These are phyloP conservation scores for Drosophila ironensis DNA, from an alignment of 1,140 invertebrate species.

Conservation along the genomic window DNA sequence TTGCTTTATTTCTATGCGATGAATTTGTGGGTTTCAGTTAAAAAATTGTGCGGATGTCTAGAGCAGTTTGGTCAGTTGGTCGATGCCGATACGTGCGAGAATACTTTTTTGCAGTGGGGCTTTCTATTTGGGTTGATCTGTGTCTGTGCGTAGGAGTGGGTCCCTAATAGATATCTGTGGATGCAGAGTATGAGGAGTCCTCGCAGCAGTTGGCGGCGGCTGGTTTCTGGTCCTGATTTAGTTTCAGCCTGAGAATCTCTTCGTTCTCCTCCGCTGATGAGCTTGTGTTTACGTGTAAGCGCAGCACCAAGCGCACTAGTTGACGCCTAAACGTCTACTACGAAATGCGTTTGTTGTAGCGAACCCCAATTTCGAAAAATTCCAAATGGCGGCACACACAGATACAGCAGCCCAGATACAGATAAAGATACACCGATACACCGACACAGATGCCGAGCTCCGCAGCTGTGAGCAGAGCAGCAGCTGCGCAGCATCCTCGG, in stretches of 20 bases:
- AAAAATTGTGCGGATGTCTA: conserved; percentile 45
- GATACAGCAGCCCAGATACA: conserved; percentile 38
- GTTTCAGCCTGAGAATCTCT: conserved; percentile 11
- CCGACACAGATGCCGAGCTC: conserved; percentile 16
- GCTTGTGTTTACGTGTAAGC: conserved; percentile 71
- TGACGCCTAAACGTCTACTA: conserved; percentile 83
- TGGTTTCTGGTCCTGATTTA: conserved; percentile 1
- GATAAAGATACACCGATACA: conserved; percentile 11
- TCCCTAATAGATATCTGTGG: background rate
- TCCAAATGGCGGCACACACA: conserved; percentile 80
- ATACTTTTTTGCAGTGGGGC: background rate
- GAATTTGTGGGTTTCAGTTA: conserved; percentile 12
- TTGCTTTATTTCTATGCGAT: conserved; percentile 4
- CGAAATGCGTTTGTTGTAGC: conserved; percentile 82
- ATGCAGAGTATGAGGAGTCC: conserved; percentile 4
- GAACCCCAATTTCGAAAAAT: conserved; percentile 82
- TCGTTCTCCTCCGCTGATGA: conserved; percentile 52
- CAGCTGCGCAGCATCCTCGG: conserved; percentile 43
- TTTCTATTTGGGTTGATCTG: conserved; percentile 5
- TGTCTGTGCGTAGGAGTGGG: background rate
- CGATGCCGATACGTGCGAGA: background rate
- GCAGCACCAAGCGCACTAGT: conserved; percentile 82
- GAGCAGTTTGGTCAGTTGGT: background rate
- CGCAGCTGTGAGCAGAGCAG: conserved; percentile 11
- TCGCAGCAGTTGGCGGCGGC: conserved; percentile 7